phyloP scores from a whole-genome alignment of 2,113 vertebrate species.

The Eretmodus cyanostictus region DNA sequence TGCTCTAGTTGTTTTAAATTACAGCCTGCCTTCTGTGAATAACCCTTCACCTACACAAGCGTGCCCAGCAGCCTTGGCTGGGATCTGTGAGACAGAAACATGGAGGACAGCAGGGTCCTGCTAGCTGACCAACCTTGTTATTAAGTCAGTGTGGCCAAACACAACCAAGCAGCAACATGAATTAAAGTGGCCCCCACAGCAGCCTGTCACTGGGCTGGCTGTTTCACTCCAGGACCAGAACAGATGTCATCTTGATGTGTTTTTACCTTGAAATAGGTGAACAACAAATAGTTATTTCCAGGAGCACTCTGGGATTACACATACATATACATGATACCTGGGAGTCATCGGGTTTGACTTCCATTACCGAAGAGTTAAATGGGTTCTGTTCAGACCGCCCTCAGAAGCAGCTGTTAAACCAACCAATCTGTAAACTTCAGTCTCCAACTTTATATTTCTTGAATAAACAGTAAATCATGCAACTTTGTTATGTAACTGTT shows the following conservation, averaged over 20 bases:
- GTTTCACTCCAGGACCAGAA: conserved; percentile 14
- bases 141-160: conserved; percentile 44
- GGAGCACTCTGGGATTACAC: not conserved
- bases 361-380: not conserved
- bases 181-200: conserved; percentile 37
- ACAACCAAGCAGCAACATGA: conserved; percentile 28
- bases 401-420: not conserved
- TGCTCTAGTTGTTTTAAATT: conserved; percentile 75
- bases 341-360: not conserved
- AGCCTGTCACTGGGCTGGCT: not conserved
- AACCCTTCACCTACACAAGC: conserved; percentile 61
- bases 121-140: conserved; percentile 52
- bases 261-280: not conserved
- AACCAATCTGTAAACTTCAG: not conserved
- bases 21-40: conserved; percentile 66
- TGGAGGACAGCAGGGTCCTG: conserved; percentile 24
- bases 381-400: not conserved
- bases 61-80: not conserved
- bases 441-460: not conserved
- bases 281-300: not conserved
- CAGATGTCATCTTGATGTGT: not conserved
- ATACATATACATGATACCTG: not conserved
- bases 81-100: conserved; percentile 6
- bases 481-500: not conserved
- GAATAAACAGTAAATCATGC: not conserved